These are phyloP conservation scores for Harpalus rubripes DNA, from an alignment of 2,888 invertebrate genomes.

Conservation along the genomic window DNA sequence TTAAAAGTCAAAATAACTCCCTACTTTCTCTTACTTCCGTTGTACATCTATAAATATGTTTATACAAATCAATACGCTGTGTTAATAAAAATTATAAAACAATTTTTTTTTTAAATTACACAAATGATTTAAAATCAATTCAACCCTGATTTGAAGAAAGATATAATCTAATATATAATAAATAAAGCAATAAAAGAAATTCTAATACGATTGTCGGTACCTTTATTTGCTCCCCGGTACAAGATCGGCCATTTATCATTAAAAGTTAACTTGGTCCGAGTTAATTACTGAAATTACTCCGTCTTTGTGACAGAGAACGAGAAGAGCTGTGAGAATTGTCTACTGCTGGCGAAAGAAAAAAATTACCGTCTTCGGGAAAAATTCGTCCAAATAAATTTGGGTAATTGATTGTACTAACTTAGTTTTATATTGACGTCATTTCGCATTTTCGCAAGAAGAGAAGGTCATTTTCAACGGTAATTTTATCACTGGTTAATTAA, in stretches of 20 bases:
- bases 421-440: conserved; percentile 10
- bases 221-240: neutral
- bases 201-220: no score
- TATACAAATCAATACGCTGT: no score
- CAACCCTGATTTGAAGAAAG: no score
- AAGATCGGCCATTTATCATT: conserved; percentile 13
- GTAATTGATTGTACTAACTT: conserved; percentile 3
- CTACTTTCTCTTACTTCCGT: no score
- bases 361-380: neutral
- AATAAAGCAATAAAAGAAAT: no score
- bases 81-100: no score
- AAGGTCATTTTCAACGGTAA: neutral
- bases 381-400: neutral
- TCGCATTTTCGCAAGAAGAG: neutral
- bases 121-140: no score
- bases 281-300: conserved; percentile 15
- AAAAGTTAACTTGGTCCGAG: conserved; percentile 5
- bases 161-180: no score
- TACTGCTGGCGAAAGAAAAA: neutral
- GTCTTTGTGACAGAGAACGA: conserved; percentile 5
- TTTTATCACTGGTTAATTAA: conserved; percentile 5
- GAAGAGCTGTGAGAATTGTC: conserved; percentile 7
- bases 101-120: no score
- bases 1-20: no score
- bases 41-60: no score